These are phyloP conservation scores for Tipula helvola DNA, from an alignment of 2,888 invertebrate genomes.

Conservation along the genomic window DNA sequence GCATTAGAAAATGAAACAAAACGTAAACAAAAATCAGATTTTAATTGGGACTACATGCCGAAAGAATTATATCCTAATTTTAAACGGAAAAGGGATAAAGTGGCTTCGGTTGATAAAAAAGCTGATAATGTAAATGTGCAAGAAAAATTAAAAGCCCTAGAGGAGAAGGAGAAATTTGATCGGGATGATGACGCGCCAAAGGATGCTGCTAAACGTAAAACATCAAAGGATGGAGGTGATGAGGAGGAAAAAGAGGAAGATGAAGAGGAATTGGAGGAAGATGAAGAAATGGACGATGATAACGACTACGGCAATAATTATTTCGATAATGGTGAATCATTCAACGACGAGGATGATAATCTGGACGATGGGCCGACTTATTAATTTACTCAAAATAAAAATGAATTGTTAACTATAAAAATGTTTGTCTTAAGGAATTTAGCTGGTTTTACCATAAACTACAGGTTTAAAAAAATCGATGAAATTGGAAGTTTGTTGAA, in stretches of 20 bases:
- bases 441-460: too few relatives aligned
- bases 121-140: constrained; percentile 24
- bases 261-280: constrained; percentile 29
- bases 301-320: constrained; percentile 80
- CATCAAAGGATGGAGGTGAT: constrained; percentile 21
- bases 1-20: constrained; percentile 24
- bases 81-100: constrained; percentile 28
- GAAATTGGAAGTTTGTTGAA: too few relatives aligned
- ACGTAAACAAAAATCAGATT: constrained; percentile 26
- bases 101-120: constrained; percentile 17
- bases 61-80: constrained; percentile 45
- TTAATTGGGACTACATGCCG: constrained; percentile 48
- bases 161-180: constrained; percentile 45
- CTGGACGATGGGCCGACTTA: constrained; percentile 73
- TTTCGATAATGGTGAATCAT: constrained; percentile 78
- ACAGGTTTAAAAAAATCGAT: too few relatives aligned
- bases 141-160: constrained; percentile 47
- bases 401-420: not conserved
- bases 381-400: constrained; percentile 16
- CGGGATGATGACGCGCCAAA: constrained; percentile 45
- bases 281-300: constrained; percentile 79
- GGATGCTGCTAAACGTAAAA: constrained; percentile 45
- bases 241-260: constrained; percentile 25
- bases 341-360: constrained; percentile 78
- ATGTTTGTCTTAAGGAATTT: not conserved